These are phyloP conservation scores for Sycophaga agraensis DNA, from an alignment of 1,140 invertebrate species.

Conservation along the genomic window DNA sequence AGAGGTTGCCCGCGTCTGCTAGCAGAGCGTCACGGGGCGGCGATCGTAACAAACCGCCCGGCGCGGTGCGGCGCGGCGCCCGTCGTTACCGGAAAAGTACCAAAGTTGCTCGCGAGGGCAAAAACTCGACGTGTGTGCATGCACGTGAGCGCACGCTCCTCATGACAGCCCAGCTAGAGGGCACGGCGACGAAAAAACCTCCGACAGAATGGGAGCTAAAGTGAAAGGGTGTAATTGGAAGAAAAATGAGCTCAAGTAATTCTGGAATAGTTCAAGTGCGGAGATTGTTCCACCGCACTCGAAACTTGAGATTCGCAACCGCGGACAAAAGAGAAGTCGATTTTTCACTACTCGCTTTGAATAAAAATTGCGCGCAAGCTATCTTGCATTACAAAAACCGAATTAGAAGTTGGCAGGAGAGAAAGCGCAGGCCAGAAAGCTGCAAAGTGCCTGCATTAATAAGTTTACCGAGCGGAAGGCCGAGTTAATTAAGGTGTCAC, in stretches of 20 bases:
- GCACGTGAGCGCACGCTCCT: background rate
- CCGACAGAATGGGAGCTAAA: background rate
- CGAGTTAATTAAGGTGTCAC: no score
- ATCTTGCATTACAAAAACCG: no score
- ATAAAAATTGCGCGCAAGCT: no score
- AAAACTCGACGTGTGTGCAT: background rate
- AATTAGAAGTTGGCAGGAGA: no score
- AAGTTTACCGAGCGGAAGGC: no score
- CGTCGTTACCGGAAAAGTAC: conserved; percentile 24
- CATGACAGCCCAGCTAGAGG: background rate
- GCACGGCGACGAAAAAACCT: background rate
- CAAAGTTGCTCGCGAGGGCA: conserved; percentile 5
- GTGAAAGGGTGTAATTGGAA: conserved; percentile 2
- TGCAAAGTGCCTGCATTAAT: no score
- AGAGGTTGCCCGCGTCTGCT: background rate
- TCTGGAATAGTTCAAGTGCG: background rate
- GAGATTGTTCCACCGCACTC: background rate
- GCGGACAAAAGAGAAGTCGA: no score
- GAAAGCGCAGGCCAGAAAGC: no score
- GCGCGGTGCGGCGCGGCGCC: no score
- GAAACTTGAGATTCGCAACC: no score
- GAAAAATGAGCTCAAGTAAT: conserved; percentile 9
- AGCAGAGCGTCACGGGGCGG: background rate
- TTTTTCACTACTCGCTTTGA: no score
- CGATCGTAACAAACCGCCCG: conserved; percentile 24